These are phyloP conservation scores for Apis dorsata DNA, from an alignment of 1,140 invertebrate species.

Conservation along the genomic window DNA sequence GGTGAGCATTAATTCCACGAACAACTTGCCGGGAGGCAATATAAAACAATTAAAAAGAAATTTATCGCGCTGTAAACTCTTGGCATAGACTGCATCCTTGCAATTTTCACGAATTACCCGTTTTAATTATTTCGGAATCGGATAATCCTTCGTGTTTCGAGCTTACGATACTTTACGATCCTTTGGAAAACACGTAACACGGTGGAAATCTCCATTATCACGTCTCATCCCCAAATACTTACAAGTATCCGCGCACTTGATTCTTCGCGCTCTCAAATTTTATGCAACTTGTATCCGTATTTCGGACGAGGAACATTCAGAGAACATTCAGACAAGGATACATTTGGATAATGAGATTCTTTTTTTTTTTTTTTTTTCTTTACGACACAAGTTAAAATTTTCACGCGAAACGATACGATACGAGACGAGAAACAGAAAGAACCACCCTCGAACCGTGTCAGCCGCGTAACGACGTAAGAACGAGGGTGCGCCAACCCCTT, in stretches of 20 bases:
- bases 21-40: conserved; percentile 8
- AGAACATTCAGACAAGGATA: background rate
- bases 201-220: background rate
- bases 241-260: background rate
- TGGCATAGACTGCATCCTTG: background rate
- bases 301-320: background rate
- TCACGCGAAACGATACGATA: background rate
- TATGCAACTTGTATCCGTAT: background rate
- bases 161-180: background rate
- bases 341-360: conserved; percentile 39
- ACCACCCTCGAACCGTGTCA: conserved; percentile 30
- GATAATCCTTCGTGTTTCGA: background rate
- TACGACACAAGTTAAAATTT: conserved; percentile 19
- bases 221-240: background rate
- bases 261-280: background rate
- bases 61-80: conserved; percentile 38
- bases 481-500: conserved; percentile 42
- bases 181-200: background rate
- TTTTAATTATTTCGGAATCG: conserved; percentile 30
- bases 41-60: conserved; percentile 47
- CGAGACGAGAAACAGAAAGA: background rate
- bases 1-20: conserved; percentile 21
- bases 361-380: background rate
- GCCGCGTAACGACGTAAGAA: conserved; percentile 41
- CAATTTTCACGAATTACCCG: background rate